Evolutionary conservation across 2,113 vertebrate species (phyloP).

Genomic region (Marcusenius ussheri): DNA sequence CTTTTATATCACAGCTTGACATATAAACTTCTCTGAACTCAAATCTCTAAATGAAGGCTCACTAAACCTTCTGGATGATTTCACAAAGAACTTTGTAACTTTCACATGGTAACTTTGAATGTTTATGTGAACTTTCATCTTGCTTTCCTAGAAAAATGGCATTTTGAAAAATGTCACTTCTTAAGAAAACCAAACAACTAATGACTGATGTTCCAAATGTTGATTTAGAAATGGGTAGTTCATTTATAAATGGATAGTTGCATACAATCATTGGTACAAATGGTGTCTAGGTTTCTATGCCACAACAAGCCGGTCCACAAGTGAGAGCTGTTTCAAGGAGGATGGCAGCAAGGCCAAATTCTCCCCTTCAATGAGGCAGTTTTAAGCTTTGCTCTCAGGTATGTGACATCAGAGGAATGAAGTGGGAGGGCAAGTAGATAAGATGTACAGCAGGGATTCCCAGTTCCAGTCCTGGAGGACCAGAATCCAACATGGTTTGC

Average conservation of each 20-base stretch:
- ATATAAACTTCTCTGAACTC: conserved; percentile 3
- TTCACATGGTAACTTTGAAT: background rate
- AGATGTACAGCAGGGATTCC: background rate
- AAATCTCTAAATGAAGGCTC: background rate
- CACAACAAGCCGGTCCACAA: background rate
- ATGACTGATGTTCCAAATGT: background rate
- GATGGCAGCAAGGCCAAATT: background rate
- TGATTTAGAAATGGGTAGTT: background rate
- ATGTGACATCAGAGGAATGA: background rate
- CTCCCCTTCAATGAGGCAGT: background rate
- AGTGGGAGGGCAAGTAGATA: background rate
- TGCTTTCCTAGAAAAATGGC: conserved; percentile 21
- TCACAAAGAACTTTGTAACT: background rate
- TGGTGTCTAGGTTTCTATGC: background rate
- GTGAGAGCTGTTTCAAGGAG: background rate
- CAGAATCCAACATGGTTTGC: background rate
- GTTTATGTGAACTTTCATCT: background rate
- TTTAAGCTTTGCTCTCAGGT: background rate
- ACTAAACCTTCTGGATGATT: background rate
- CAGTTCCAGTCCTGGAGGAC: background rate
- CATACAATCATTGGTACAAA: background rate
- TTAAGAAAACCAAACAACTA: background rate
- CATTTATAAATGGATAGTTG: background rate
- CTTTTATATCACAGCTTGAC: background rate
- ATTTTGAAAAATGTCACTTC: conserved; percentile 18